These are phyloP conservation scores for Bradypodion ventrale DNA, from an alignment of 2,797 vertebrate species.

Conservation along the genomic window DNA sequence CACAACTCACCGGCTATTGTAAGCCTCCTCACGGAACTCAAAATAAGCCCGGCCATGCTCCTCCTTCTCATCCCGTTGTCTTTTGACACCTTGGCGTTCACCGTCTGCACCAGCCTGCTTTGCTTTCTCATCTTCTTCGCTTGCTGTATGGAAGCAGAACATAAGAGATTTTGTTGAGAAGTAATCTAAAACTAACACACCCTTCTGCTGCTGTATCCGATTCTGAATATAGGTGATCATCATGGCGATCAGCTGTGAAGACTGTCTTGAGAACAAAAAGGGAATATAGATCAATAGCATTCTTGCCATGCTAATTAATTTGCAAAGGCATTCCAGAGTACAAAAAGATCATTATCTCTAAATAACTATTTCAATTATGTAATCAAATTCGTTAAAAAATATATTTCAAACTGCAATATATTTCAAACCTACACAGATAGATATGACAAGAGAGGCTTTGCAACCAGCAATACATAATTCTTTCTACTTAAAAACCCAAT, in stretches of 20 bases:
- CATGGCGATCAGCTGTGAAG: too few species aligned
- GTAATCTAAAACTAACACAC: not conserved
- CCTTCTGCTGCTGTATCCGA: not conserved
- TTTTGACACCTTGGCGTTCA: slow-evolving; percentile 71
- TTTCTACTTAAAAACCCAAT: not conserved
- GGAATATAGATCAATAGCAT: not conserved
- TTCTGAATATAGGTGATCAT: too few species aligned
- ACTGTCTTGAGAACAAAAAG: not conserved
- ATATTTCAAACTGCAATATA: not conserved
- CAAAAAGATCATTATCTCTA: not conserved
- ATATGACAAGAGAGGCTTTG: not conserved
- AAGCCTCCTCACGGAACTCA: slow-evolving; percentile 93
- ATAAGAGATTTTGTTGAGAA: slow-evolving; percentile 14
- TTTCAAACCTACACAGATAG: not conserved
- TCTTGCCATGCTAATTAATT: not conserved
- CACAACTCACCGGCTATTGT: slow-evolving; percentile 84
- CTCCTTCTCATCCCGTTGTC: slow-evolving; percentile 74
- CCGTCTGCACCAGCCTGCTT: slow-evolving; percentile 65
- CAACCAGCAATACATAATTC: not conserved
- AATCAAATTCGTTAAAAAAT: too few species aligned
- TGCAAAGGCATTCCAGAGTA: not conserved
- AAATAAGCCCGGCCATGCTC: slow-evolving; percentile 88
- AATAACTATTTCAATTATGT: too few species aligned
- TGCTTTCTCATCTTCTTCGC: slow-evolving; percentile 69
- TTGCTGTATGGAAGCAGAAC: slow-evolving; percentile 51